Percentiles rank a stretch among this genome's conserved stretches.
Evolutionary conservation across 1,140 invertebrate species (phyloP).

Genomic region (Bombyx mori): ASM3026992v2 NC_085119.1:10421001-10421500

Average conservation of each 20-base stretch:
- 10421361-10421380: slow-evolving; percentile 64
- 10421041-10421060: slow-evolving; percentile 59
- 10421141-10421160: slow-evolving; percentile 72
- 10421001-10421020: slow-evolving; percentile 46
- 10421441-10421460: slow-evolving; percentile 70
- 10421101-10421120: slow-evolving; percentile 70
- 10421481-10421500: slow-evolving; percentile 73
- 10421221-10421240: slow-evolving; percentile 55
- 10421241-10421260: slow-evolving; percentile 72
- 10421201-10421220: slow-evolving; percentile 67
- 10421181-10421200: slow-evolving; percentile 72
- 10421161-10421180: slow-evolving; percentile 72
- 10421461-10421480: slow-evolving; percentile 72
- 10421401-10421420: slow-evolving; percentile 67
- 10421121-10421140: slow-evolving; percentile 72
- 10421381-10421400: slow-evolving; percentile 71
- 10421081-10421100: slow-evolving; percentile 67
- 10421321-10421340: slow-evolving; percentile 59
- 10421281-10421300: slow-evolving; percentile 64
- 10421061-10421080: slow-evolving; percentile 58
- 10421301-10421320: slow-evolving; percentile 52
- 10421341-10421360: slow-evolving; percentile 56
- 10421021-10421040: slow-evolving; percentile 66
- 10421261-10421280: slow-evolving; percentile 68
- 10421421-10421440: slow-evolving; percentile 71